Conservation (phyloP, 2,797 vertebrate species). For the Dromococcyx pavoninus region DNA sequence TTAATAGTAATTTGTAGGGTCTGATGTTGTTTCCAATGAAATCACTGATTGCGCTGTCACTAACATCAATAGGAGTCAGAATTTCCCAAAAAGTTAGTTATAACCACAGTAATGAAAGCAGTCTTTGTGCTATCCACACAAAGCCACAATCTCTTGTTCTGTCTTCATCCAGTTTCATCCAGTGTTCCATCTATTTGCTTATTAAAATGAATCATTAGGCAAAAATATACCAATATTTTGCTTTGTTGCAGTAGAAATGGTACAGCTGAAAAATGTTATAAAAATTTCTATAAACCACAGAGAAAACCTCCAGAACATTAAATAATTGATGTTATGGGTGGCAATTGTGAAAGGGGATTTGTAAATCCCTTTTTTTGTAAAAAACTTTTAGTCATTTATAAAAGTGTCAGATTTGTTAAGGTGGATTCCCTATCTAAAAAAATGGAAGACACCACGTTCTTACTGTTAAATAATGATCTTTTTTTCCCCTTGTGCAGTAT, state of each 20-base stretch:
- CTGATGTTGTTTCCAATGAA: neutral
- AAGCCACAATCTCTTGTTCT: neutral
- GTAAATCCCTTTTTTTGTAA: neutral
- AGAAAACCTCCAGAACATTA: neutral
- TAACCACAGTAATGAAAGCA: neutral
- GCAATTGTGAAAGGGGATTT: neutral
- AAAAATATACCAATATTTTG: neutral
- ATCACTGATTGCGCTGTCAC: neutral
- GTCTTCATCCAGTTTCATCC: neutral
- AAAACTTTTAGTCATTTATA: neutral
- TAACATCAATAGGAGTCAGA: neutral
- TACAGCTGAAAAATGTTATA: neutral
- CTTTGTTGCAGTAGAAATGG: neutral
- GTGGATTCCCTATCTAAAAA: neutral
- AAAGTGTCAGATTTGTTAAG: neutral
- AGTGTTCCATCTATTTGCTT: neutral
- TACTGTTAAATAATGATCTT: neutral
- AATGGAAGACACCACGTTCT: neutral
- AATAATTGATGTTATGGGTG: neutral
- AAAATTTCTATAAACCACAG: neutral
- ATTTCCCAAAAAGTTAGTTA: neutral
- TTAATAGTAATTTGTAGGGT: neutral
- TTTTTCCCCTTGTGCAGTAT: neutral
- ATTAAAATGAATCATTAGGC: neutral
- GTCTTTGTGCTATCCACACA: neutral